A percentile compares a stretch with the other conserved stretches of the same genome.
These are phyloP conservation scores for Drosophila aldrichi DNA, from an alignment of 2,888 invertebrate genomes.

Conservation along the genomic window DNA sequence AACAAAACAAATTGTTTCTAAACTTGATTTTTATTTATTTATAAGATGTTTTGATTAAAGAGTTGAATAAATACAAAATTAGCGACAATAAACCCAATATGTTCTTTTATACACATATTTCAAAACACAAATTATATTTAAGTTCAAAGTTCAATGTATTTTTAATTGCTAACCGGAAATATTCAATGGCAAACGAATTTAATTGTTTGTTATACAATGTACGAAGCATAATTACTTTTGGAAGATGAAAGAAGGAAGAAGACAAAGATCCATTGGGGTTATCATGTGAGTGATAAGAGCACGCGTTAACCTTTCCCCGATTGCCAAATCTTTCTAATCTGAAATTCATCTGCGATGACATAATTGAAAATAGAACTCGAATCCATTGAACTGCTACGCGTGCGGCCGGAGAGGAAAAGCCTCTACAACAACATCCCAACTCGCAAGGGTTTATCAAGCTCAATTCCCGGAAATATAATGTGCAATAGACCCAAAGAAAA, in stretches of 20 bases:
- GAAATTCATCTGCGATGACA: conserved; percentile 54
- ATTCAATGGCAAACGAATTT: conserved; percentile 41
- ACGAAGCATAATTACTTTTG: conserved; percentile 25
- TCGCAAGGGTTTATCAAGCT: conserved; percentile 43
- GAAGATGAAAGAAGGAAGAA: conserved; percentile 16
- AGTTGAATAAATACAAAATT: background rate
- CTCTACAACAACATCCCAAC: background rate
- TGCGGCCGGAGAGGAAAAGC: conserved; percentile 16
- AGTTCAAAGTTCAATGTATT: background rate
- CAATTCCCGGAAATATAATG: conserved; percentile 66
- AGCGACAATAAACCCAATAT: background rate
- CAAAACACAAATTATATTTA: background rate
- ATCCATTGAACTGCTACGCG: conserved; percentile 44
- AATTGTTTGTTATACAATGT: conserved; percentile 15
- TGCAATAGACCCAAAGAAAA: conserved; percentile 26
- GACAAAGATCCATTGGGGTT: conserved; percentile 46
- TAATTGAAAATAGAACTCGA: conserved; percentile 41
- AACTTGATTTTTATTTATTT: background rate
- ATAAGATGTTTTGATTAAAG: background rate
- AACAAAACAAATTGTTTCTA: too few relatives aligned
- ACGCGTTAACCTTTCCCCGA: conserved; percentile 52
- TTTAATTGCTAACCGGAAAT: conserved; percentile 65
- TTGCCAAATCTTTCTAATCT: conserved; percentile 36
- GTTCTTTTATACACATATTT: background rate
- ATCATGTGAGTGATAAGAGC: conserved; percentile 48